Percentiles rank a stretch among this genome's conserved stretches.
Conservation (phyloP, 2,797 vertebrate genomes). For the Cyprinella venusta region DNA sequence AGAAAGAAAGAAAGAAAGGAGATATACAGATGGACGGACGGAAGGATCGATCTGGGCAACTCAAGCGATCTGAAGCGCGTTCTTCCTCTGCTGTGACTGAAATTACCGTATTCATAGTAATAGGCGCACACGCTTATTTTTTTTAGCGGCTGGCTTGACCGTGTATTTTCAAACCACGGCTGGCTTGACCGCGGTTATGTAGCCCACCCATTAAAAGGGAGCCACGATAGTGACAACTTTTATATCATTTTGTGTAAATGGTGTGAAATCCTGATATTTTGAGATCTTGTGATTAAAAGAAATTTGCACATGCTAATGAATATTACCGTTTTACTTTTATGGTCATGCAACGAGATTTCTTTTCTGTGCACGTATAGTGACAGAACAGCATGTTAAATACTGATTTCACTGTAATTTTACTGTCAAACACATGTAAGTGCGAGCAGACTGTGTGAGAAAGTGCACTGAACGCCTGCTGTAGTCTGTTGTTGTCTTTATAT, state of each 20-base stretch:
- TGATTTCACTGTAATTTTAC: conserved; percentile 7
- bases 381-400: conserved; percentile 21
- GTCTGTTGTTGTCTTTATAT: conserved; percentile 27
- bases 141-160: too few relatives aligned
- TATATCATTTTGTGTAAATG: background rate
- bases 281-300: background rate
- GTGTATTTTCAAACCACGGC: too few relatives aligned
- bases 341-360: background rate
- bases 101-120: too few relatives aligned
- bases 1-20: too few relatives aligned
- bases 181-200: too few relatives aligned
- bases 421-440: background rate
- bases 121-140: too few relatives aligned
- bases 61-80: too few relatives aligned
- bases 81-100: too few relatives aligned
- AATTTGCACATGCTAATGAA: background rate
- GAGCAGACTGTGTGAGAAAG: background rate
- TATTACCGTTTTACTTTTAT: background rate
- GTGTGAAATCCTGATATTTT: background rate
- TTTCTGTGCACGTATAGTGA: background rate
- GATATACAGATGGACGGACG: too few relatives aligned
- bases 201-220: background rate
- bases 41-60: too few relatives aligned
- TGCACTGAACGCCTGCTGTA: conserved; percentile 9
- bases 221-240: background rate